Percentiles rank a stretch among this genome's conserved stretches.
phyloP scores from a whole-genome alignment of 2,113 vertebrate genomes.

The Rhodinocichla rosea region DNA sequence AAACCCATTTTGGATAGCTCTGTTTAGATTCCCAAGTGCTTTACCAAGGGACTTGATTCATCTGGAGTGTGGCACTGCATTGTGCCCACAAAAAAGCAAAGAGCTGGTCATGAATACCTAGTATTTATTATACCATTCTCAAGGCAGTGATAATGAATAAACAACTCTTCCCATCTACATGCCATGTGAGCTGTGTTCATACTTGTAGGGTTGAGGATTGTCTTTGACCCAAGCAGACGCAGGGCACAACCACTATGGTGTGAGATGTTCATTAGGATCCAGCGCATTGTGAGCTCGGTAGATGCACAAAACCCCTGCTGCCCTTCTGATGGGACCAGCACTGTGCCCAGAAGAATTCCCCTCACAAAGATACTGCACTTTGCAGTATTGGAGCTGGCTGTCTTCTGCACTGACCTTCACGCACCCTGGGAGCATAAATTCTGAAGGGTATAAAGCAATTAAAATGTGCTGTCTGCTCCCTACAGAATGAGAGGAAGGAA shows the following conservation, averaged over 20 bases:
- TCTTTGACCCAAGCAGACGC: neutral
- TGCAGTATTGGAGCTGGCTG: neutral
- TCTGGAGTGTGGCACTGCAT: neutral
- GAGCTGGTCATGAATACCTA: neutral
- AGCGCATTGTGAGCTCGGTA: neutral
- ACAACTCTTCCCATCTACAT: neutral
- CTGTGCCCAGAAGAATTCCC: neutral
- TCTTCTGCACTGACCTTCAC: neutral
- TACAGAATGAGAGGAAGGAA: neutral
- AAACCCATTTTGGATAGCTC: neutral
- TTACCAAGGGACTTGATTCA: neutral
- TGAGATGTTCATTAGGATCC: neutral
- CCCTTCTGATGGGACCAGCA: neutral
- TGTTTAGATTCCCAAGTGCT: neutral
- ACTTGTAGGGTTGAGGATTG: fast-evolving
- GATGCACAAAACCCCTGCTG: neutral
- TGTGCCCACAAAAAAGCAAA: neutral
- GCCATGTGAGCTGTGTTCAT: fast-evolving
- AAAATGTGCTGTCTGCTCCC: neutral
- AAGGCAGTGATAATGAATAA: neutral
- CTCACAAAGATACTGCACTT: neutral
- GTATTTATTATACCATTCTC: too few relatives aligned
- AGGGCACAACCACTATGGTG: fast-evolving
- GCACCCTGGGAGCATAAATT: neutral
- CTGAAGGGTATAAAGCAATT: neutral